Evolutionary conservation across 2,113 vertebrate species (phyloP), one percentile per base, ranked within the genome.

Genomic region (Tychaedon coryphoeus): DNA sequence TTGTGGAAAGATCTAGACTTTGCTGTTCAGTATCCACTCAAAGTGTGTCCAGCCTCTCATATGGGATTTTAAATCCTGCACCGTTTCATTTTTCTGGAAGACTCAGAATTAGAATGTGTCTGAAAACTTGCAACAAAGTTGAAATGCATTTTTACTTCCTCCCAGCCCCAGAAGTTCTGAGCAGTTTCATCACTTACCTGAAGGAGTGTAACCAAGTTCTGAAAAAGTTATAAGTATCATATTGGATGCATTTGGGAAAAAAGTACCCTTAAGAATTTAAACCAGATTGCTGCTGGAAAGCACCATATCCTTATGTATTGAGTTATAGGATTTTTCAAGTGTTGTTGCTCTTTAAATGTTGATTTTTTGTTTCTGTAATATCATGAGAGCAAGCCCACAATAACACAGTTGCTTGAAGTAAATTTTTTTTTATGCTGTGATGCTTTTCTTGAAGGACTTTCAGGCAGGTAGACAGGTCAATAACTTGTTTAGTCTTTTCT

Each of bases 361-460:
- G 71, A 1, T 7, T 45, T 79, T 86, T 61, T 86, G 31, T n/a
- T 81, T 36, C 45, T 94, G 71, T 88, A 88, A 83, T 94, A 90
- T 51, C 34, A 23, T 28, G 33, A 95, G 72, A 93, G 42, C 64
- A 74, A 92, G 29, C 18, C 65, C 72, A 90, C 79, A 88, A 90
- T 90, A 83, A 83, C 61, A 36, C 7, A 88, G 86, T 95, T 88
- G 85, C 78, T 95, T 93, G 71, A 86, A 95, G 72, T 94, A 84
- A 66, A 64, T 8, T 86, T 84, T 88, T 56, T 77, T 25, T 69
- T 88, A 70, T 3, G 15, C 36, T 50, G 28, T 71, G n/a, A 18
- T 69, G 50, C 82, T 96, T 86, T 89, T 74, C 67, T 86, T 90
- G 40, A 57, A 92, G 64, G 51, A 70, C 67, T 92, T 76, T 36